Percentiles rank a stretch among this genome's conserved stretches.
These are phyloP conservation scores for Neopipo cinnamomea DNA, from an alignment of 2,113 vertebrate species.

Conservation along the genomic window DNA sequence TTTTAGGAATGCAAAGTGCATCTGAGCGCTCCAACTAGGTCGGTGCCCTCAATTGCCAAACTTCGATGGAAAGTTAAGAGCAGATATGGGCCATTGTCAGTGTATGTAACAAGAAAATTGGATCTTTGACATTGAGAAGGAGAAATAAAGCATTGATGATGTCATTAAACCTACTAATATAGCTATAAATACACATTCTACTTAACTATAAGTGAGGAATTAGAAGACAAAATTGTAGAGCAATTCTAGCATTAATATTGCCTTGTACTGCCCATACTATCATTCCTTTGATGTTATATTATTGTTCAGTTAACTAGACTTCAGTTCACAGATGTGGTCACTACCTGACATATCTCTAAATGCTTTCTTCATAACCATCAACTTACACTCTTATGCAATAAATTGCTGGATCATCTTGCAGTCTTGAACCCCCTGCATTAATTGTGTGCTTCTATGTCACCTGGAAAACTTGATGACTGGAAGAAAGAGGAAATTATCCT, in stretches of 20 bases:
- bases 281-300: neutral
- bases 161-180: neutral
- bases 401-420: neutral
- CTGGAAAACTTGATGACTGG: neutral
- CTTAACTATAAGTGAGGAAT: neutral
- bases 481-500: neutral
- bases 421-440: neutral
- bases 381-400: neutral
- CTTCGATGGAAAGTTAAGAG: neutral
- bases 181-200: neutral
- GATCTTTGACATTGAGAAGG: neutral
- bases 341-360: neutral
- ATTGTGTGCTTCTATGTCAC: neutral
- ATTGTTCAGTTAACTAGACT: neutral
- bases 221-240: neutral
- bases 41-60: conserved; percentile 43
- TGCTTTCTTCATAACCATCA: neutral
- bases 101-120: neutral
- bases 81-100: neutral
- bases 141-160: neutral
- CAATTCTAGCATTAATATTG: neutral
- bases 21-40: neutral
- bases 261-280: neutral
- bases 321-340: neutral
- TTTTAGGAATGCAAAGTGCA: neutral